Conservation (phyloP, 2,113 vertebrate species). For the Tragelaphus imberbis region DNA sequence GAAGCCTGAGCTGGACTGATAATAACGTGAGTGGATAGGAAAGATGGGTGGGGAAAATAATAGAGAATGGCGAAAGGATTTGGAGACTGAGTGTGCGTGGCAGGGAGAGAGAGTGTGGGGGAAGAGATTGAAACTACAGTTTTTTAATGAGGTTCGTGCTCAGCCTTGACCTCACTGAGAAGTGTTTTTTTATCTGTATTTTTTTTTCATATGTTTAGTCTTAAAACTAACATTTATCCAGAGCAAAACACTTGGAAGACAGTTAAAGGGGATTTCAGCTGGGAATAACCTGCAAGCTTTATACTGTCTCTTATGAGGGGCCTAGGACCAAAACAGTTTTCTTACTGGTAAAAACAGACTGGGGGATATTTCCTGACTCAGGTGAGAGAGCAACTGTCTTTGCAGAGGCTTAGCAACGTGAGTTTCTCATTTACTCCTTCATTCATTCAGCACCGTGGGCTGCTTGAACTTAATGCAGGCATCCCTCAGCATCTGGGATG, state of each 20-base stretch:
- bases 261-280: background rate
- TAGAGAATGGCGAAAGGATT: background rate
- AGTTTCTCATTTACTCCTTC: background rate
- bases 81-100: background rate
- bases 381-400: background rate
- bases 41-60: background rate
- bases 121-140: background rate
- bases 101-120: background rate
- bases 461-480: background rate
- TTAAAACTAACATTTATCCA: background rate
- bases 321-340: background rate
- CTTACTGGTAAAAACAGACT: background rate
- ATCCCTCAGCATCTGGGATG: background rate
- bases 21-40: background rate
- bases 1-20: background rate
- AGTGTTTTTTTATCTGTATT: background rate
- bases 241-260: background rate
- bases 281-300: background rate
- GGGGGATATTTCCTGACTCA: background rate
- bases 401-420: background rate
- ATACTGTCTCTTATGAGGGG: background rate
- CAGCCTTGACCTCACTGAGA: background rate
- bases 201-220: background rate
- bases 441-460: background rate
- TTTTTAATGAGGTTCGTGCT: background rate